Base-by-base conservation (phyloP, 1,140 invertebrate genomes). In the Zaprionus capensis region DNA sequence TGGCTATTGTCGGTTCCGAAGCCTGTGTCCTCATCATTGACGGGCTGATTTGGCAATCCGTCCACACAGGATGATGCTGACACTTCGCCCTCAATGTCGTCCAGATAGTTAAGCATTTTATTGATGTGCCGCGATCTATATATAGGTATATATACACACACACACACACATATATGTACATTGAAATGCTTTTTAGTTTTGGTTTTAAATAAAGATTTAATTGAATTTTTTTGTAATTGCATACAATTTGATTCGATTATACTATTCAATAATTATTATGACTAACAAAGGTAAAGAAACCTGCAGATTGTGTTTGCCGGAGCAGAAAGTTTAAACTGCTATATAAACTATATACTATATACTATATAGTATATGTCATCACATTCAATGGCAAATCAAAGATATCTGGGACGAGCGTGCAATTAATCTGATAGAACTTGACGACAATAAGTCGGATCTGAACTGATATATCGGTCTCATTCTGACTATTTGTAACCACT, bases 91-190 rank as follows among this genome's bases (percentile, higher is more conserved):
- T 87, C 82, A 26, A 87, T 62, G 24, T 87, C 83, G 44, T 86
- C 83, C 83, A 86, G 67, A 61, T 74, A 86, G 72, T 82, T 74
- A 6, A 72, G 66, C 80, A 87, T 75, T 76, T 87, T 87, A 71
- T 73, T 81, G 67, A 44, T 63, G 61, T 87, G 72, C 20, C 67
- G 72, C 76, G 80, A 86, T 86, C 83, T 86, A 86, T 55, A 71
- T 70, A 63, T 61, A 83, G 59, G 76, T 58, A 59, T 44, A 64
- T 41, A 78, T 49, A 74, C 17, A 58, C 57, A 73, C 38, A 62
- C 49, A 26, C 17, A 53, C 46, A 64, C 24, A 56, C 38, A 66
- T 36, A 64, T 5, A 46, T 41, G 28, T 61, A 41, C 26, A 51
- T 46, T 46, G 17, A 46, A 46, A 46, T 17, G n/a, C 41, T 17